Conservation (phyloP, 2,113 vertebrate genomes). For the Speoplatyrhinus poulsoni region DNA sequence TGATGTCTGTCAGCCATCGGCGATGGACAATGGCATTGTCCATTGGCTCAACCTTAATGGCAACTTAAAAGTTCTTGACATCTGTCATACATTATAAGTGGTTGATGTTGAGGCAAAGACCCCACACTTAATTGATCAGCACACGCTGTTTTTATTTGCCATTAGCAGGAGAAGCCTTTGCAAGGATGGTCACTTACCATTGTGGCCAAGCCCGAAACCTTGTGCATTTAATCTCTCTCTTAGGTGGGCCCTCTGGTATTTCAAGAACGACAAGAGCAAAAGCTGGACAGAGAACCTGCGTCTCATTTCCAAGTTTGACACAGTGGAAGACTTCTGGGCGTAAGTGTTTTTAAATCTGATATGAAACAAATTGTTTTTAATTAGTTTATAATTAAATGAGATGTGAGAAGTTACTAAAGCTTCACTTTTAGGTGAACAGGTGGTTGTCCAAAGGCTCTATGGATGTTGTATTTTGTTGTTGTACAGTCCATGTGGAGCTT, state of each 20-base stretch:
- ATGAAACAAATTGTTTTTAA: too few relatives aligned
- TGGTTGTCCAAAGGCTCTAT: too few relatives aligned
- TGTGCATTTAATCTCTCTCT: constrained; percentile 3
- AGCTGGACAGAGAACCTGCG: constrained; percentile 83
- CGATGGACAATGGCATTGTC: too few relatives aligned
- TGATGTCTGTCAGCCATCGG: too few relatives aligned
- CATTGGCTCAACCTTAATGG: too few relatives aligned
- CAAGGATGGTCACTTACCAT: background rate
- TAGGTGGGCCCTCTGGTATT: constrained; percentile 86
- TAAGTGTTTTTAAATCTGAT: constrained; percentile 60
- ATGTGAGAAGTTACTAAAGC: too few relatives aligned
- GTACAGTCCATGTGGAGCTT: too few relatives aligned
- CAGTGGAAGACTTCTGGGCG: constrained; percentile 86
- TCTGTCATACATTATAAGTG: too few relatives aligned
- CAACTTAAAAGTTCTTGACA: too few relatives aligned
- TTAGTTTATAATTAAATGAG: too few relatives aligned
- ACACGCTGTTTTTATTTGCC: background rate
- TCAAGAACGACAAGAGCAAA: constrained; percentile 86
- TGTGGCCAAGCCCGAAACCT: background rate
- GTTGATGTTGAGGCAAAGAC: background rate
- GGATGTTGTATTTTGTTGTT: too few relatives aligned
- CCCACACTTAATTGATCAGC: background rate
- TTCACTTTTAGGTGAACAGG: too few relatives aligned
- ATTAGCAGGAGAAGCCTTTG: background rate
- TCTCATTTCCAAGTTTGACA: constrained; percentile 84